Evolutionary conservation across 2,888 invertebrate genomes (phyloP).

Genomic region (Hofmannophila pseudospretella): DNA sequence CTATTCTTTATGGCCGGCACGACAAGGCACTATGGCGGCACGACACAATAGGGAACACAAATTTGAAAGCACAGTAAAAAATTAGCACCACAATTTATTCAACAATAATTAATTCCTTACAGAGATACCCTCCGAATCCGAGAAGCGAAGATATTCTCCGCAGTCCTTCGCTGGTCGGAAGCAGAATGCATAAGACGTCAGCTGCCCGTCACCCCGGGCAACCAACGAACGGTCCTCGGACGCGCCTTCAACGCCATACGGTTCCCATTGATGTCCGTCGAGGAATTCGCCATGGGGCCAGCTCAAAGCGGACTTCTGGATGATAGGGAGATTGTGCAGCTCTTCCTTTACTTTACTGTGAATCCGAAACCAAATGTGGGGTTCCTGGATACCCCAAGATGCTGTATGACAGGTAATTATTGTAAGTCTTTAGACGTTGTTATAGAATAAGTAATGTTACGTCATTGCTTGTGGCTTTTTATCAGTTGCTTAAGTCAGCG

Average conservation of each 20-base stretch:
- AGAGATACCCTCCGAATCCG: conserved; percentile 87
- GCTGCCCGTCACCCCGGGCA: conserved; percentile 80
- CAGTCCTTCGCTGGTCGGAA: conserved; percentile 85
- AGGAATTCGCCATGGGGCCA: conserved; percentile 88
- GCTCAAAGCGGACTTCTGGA: conserved; percentile 86
- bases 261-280: conserved; percentile 90
- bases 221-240: conserved; percentile 83
- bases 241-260: conserved; percentile 84
- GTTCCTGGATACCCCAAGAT: conserved; percentile 84
- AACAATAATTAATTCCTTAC: conserved; percentile 29
- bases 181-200: conserved; percentile 84
- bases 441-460: too few species aligned
- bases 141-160: conserved; percentile 87
- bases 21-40: too few species aligned
- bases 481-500: too few species aligned
- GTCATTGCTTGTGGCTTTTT: too few species aligned
- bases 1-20: too few species aligned
- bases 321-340: conserved; percentile 85
- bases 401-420: conserved; percentile 82
- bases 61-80: too few species aligned
- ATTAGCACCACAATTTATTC: too few species aligned
- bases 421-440: too few species aligned
- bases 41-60: too few species aligned
- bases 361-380: conserved; percentile 87
- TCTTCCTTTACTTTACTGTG: conserved; percentile 84